These are phyloP conservation scores for Melanotaenia nigrans DNA, from an alignment of 2,797 vertebrate species.

Conservation along the genomic window DNA sequence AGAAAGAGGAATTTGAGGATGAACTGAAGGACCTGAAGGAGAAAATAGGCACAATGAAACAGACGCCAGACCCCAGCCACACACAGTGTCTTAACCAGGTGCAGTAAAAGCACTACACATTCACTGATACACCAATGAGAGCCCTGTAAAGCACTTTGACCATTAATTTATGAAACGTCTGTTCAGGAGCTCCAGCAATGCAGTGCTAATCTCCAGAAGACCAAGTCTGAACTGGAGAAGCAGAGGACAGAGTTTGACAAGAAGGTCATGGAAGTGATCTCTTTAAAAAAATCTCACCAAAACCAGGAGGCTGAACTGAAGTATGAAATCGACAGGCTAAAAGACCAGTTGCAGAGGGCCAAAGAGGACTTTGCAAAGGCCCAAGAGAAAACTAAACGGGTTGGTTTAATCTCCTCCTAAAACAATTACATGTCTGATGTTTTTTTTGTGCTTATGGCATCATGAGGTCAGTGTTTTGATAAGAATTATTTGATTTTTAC, in stretches of 20 bases:
- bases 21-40: conserved; percentile 88
- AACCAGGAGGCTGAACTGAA: conserved; percentile 82
- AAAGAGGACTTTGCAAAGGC: conserved; percentile 83
- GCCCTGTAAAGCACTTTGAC: not conserved
- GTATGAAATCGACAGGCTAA: conserved; percentile 85
- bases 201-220: conserved; percentile 79
- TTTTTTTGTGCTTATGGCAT: conserved; percentile 2
- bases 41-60: conserved; percentile 78
- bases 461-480: not conserved
- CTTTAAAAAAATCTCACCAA: conserved; percentile 79
- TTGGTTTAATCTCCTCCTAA: conserved; percentile 45
- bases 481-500: not conserved
- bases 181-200: conserved; percentile 84
- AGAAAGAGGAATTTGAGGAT: conserved; percentile 94
- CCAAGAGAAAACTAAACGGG: conserved; percentile 86
- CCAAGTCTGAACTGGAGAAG: conserved; percentile 78
- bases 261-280: conserved; percentile 86
- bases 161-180: conserved; percentile 5
- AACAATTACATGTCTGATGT: not conserved
- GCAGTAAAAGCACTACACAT: conserved; percentile 13
- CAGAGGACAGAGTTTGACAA: conserved; percentile 77
- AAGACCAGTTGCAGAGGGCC: conserved; percentile 81
- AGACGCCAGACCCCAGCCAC: conserved; percentile 77
- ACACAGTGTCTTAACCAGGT: conserved; percentile 86
- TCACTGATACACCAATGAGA: not conserved